Evolutionary conservation across 2,888 invertebrate genomes (phyloP), one percentile per base, ranked within the genome.

Genomic region (Drosophila ustulata): DNA sequence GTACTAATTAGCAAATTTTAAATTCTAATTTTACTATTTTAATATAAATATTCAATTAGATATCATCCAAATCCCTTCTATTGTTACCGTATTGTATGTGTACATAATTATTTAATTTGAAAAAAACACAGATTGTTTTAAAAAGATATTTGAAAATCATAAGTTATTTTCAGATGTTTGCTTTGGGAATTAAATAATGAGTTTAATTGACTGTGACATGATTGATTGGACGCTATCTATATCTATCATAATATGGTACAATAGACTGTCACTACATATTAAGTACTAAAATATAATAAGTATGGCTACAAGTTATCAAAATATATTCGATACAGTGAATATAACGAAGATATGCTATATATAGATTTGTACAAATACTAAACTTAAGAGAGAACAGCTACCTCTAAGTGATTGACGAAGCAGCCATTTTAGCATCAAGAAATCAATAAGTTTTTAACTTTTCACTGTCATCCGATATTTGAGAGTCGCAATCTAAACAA

Each of bases 401-500:
- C 30, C n/a, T 32, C 13, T 0, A 26, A 25, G 9, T 26, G 4
- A 8, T 37, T 26, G 8, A 39, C 26, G 37, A 53, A 30, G 39
- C 25, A 25, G 28, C 52, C 13, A 26, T 8, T 13, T 30, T 11
- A 46, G 30, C 26, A 46, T 32, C 30, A 41, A 32, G 32, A 34
- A 43, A 28, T 41, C 18, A 28, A 47, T 47, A 63, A n/a, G 4
- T 32, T 62, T 18, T 26, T 18, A 37, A 26, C 11, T 32, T 62
- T 18, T 26, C n/a, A 26, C 9, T 13, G 56, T 41, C 43, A 23
- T 25, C 34, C 5, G 46, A 52, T 34, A 13, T 13, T 18, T 43
- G 41, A 49, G 28, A 39, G 30, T n/a, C 50, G 39, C 25, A 57
- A 55, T 62, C 62, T 32, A 8, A 25, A 26, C 59, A 51, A 28